These are phyloP conservation scores for Alcis repandata DNA, from an alignment of 2,888 invertebrate genomes.

Conservation along the genomic window DNA sequence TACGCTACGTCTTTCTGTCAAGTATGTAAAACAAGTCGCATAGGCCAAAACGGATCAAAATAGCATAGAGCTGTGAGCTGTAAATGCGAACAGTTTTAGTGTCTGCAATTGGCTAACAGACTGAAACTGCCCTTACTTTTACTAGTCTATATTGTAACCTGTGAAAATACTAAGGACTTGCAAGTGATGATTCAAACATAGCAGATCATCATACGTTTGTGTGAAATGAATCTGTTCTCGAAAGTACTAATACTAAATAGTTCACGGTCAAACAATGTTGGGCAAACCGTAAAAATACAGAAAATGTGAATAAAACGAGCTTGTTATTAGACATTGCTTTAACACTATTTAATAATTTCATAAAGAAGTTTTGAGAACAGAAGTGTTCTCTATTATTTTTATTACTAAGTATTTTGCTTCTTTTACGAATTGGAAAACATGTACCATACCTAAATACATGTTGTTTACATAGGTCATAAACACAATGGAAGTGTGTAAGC, in stretches of 20 bases:
- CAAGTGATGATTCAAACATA: constrained; percentile 50
- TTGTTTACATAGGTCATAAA: too few relatives aligned
- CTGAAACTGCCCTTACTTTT: constrained; percentile 10
- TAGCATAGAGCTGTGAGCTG: too few relatives aligned
- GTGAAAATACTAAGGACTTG: constrained; percentile 57
- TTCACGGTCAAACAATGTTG: constrained; percentile 29
- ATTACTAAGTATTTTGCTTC: too few relatives aligned
- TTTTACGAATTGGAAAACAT: too few relatives aligned
- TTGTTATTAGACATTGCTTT: neutral
- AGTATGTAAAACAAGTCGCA: too few relatives aligned
- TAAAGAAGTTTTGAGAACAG: neutral
- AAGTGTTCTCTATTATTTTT: too few relatives aligned
- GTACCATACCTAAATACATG: too few relatives aligned
- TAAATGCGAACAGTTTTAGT: too few relatives aligned
- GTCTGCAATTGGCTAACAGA: neutral
- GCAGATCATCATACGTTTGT: constrained; percentile 38
- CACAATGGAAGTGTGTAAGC: too few relatives aligned
- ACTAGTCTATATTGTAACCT: constrained; percentile 46
- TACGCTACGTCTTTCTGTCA: too few relatives aligned
- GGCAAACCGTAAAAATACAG: constrained; percentile 10
- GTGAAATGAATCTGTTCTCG: constrained; percentile 20
- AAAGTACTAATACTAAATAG: constrained; percentile 22
- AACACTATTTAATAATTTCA: neutral
- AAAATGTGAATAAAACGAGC: neutral
- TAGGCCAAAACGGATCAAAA: too few relatives aligned